Conservation (phyloP, 1,140 invertebrate species). For the Holcopasites calliopsidis region DNA sequence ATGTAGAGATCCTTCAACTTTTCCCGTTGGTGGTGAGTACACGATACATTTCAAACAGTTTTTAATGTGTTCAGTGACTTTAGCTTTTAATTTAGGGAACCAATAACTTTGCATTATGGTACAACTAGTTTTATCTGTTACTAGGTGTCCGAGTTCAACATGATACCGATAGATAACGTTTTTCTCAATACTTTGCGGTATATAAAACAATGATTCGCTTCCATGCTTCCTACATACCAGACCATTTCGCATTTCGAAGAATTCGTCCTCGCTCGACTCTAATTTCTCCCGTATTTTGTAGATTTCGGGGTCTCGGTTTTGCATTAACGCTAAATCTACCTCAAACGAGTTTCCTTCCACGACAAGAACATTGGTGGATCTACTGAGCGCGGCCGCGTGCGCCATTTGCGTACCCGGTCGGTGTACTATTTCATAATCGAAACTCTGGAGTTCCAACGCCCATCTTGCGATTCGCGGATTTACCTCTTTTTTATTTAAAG, state of each 20-base stretch:
- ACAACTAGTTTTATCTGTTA: not conserved
- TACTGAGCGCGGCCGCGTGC: not conserved
- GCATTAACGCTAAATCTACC: not conserved
- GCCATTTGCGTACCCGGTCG: not conserved
- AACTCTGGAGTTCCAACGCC: not conserved
- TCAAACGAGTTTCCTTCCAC: not conserved
- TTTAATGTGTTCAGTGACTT: not conserved
- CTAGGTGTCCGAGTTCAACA: not conserved
- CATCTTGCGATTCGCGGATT: not conserved
- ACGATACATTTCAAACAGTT: not conserved
- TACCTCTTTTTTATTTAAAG: not conserved
- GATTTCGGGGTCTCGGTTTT: not conserved
- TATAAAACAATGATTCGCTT: not conserved
- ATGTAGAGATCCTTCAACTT: not conserved
- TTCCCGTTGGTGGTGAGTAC: not conserved
- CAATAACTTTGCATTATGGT: not conserved
- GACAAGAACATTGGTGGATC: not conserved
- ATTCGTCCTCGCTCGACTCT: constrained; percentile 55
- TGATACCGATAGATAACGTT: constrained; percentile 14
- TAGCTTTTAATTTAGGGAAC: not conserved
- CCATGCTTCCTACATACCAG: not conserved
- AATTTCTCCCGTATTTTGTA: not conserved
- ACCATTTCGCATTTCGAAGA: constrained; percentile 48
- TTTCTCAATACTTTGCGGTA: not conserved
- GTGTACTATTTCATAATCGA: not conserved